Percentiles rank a stretch among this genome's conserved stretches.
Evolutionary conservation across 2,888 invertebrate genomes (phyloP).

Genomic region (Drosophila koepferae): DNA sequence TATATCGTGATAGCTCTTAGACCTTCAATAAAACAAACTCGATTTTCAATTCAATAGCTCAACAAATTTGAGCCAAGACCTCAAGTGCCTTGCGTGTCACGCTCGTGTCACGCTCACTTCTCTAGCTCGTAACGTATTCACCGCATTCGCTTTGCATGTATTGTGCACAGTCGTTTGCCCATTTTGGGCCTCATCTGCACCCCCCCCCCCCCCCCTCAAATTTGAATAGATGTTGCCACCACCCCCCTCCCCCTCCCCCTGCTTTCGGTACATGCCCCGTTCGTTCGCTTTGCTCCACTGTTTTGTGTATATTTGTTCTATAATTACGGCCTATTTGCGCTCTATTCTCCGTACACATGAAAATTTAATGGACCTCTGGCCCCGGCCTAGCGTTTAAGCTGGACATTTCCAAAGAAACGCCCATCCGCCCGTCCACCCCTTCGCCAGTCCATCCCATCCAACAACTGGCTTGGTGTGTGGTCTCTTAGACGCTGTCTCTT

Average conservation of each 20-base stretch:
- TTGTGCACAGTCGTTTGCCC: conserved; percentile 38
- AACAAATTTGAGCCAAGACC: not conserved
- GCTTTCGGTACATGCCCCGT: conserved; percentile 1
- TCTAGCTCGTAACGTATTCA: conserved; percentile 18
- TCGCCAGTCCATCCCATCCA: not conserved
- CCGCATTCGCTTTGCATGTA: conserved; percentile 35
- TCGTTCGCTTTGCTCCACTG: conserved; percentile 31
- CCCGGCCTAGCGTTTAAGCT: conserved; percentile 26
- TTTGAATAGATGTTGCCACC: not conserved
- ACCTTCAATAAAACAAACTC: not conserved
- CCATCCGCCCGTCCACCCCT: conserved; percentile 1
- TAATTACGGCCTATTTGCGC: conserved; percentile 75
- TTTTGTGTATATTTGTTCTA: conserved; percentile 70
- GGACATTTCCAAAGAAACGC: conserved; percentile 55
- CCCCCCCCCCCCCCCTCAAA: not conserved
- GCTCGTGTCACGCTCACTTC: conserved; percentile 23
- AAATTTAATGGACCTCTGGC: conserved; percentile 65
- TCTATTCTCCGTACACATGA: conserved; percentile 71
- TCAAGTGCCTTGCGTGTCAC: not conserved
- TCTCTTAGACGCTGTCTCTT: conserved; percentile 47
- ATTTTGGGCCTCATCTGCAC: conserved; percentile 46
- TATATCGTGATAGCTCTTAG: not conserved
- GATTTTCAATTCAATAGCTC: not conserved
- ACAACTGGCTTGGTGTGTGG: conserved; percentile 47
- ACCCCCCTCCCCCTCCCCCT: not conserved